These are phyloP conservation scores for Xenopus petersii DNA, from an alignment of 2,797 vertebrate species.

Conservation along the genomic window DNA sequence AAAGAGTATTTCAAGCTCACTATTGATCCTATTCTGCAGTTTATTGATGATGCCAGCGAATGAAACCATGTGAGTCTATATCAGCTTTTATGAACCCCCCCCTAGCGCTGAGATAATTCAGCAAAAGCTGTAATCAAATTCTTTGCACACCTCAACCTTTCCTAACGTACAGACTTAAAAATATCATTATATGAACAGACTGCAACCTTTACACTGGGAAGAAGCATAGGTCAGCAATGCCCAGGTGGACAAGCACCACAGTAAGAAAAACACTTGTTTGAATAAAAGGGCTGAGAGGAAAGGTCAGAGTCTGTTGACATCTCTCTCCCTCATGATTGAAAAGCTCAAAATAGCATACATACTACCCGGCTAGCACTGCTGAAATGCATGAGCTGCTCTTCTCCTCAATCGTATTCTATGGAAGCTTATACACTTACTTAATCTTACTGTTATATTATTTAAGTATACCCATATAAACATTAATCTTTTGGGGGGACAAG, in stretches of 20 bases:
- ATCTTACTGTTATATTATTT: too few relatives aligned
- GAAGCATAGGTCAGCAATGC: conserved; percentile 31
- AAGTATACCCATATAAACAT: too few relatives aligned
- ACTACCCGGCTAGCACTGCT: neutral
- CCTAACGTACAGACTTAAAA: conserved; percentile 23
- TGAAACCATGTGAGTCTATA: neutral
- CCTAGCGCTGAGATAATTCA: neutral
- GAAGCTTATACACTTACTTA: too few relatives aligned
- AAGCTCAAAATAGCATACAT: conserved; percentile 28
- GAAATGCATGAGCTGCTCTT: too few relatives aligned
- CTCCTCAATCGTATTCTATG: too few relatives aligned
- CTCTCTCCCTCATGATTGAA: conserved; percentile 38
- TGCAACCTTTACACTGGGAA: conserved; percentile 20
- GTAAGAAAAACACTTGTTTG: conserved; percentile 30
- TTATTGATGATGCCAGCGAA: neutral
- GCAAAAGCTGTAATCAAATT: neutral
- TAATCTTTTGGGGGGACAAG: too few relatives aligned
- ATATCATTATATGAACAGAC: conserved; percentile 28
- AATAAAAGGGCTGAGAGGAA: conserved; percentile 28
- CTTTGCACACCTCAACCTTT: conserved; percentile 4
- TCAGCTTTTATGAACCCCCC: neutral
- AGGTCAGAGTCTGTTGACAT: conserved; percentile 36
- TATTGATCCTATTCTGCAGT: neutral
- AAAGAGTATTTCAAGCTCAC: too few relatives aligned
- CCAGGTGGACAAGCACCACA: conserved; percentile 17